Percentiles rank a stretch among this genome's conserved stretches.
These are phyloP conservation scores for Cyprinodon variegatus DNA, from an alignment of 2,113 vertebrate species.

Conservation along the genomic window DNA sequence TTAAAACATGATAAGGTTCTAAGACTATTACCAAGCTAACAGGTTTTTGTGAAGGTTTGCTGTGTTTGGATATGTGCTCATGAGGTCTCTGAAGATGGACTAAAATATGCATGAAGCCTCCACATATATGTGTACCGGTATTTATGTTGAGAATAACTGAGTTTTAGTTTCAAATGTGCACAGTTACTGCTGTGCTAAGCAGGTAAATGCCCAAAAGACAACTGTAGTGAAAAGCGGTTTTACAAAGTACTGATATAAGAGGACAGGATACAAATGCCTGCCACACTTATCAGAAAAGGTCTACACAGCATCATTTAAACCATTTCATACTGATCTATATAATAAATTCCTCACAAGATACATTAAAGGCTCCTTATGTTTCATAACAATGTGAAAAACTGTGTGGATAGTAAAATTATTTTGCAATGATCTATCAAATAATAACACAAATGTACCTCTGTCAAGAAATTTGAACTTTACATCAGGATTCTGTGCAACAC, in stretches of 20 bases:
- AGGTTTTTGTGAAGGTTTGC: too few species aligned
- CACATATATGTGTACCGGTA: too few species aligned
- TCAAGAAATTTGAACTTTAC: constrained; percentile 9
- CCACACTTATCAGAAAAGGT: neutral
- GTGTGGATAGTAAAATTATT: neutral
- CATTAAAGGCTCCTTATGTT: neutral
- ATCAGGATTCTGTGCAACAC: constrained; percentile 19
- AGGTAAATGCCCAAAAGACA: neutral
- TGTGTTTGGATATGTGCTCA: too few species aligned
- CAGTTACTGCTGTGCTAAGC: neutral
- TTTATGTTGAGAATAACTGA: too few species aligned
- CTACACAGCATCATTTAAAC: neutral
- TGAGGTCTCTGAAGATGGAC: too few species aligned
- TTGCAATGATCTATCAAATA: neutral
- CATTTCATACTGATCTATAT: neutral
- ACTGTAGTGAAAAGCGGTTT: neutral
- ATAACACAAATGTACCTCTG: neutral
- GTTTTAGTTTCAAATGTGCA: too few species aligned
- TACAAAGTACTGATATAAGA: neutral
- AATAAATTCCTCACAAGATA: neutral
- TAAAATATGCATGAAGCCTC: too few species aligned
- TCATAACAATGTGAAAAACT: neutral
- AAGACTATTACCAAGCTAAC: neutral
- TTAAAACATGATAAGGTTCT: neutral
- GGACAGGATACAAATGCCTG: neutral